A percentile compares a stretch with the other conserved stretches of the same genome.
Conservation (phyloP, 1,140 invertebrate species). For the Aphaenogaster floridana region DNA sequence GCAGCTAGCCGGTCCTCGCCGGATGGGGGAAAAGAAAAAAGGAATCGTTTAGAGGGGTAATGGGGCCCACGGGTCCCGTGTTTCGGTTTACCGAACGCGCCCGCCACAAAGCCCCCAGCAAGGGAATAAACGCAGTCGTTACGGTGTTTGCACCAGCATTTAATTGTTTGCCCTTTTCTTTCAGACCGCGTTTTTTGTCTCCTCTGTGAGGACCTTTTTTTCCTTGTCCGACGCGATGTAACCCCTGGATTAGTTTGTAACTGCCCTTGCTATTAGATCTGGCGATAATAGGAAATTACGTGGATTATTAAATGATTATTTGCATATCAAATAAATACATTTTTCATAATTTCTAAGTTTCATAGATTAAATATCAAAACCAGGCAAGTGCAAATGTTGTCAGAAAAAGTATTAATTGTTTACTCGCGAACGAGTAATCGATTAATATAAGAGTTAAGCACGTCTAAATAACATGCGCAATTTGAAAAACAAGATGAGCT, state of each 20-base stretch:
- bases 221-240: constrained; percentile 25
- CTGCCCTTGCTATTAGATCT: neutral
- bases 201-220: neutral
- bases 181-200: constrained; percentile 32
- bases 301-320: neutral
- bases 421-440: neutral
- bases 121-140: constrained; percentile 63
- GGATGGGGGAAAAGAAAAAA: constrained; percentile 42
- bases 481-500: neutral
- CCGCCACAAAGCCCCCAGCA: constrained; percentile 57
- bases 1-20: constrained; percentile 30
- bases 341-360: neutral
- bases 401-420: neutral
- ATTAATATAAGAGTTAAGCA: neutral
- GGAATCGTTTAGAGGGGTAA: constrained; percentile 69
- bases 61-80: constrained; percentile 46
- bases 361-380: neutral
- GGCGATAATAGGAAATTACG: neutral
- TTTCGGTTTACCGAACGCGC: constrained; percentile 67
- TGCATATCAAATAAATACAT: neutral
- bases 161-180: constrained; percentile 55
- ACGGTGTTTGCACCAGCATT: constrained; percentile 63
- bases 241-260: constrained; percentile 34
- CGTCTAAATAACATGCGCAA: neutral
- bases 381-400: neutral